These are phyloP conservation scores for Podotricha telesiphe DNA, from an alignment of 2,888 invertebrate genomes.

Conservation along the genomic window DNA sequence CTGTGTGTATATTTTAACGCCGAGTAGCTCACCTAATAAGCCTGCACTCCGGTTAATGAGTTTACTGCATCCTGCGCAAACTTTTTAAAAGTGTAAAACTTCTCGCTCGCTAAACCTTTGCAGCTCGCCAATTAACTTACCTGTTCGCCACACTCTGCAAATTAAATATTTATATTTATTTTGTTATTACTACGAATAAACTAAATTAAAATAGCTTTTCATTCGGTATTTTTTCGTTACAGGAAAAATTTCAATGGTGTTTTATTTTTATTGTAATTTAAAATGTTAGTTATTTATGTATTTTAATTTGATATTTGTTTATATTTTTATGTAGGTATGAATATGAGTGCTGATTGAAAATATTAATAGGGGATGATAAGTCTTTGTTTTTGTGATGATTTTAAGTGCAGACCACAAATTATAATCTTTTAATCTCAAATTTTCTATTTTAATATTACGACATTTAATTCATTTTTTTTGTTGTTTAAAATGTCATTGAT, in stretches of 20 bases:
- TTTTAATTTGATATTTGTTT: neutral
- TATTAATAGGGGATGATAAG: no score
- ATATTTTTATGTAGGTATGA: neutral
- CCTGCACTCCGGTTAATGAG: conserved; percentile 76
- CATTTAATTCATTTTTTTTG: no score
- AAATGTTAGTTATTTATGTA: neutral
- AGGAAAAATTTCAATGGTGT: conserved; percentile 16
- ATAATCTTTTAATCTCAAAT: no score
- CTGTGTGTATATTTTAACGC: conserved; percentile 25
- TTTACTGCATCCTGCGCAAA: conserved; percentile 72
- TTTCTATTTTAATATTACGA: no score
- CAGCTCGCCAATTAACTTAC: conserved; percentile 69
- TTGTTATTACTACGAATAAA: conserved; percentile 38
- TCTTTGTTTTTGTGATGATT: no score
- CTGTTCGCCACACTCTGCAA: conserved; percentile 51
- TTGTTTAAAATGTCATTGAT: no score
- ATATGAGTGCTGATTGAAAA: no score
- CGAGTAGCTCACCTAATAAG: conserved; percentile 63
- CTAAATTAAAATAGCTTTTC: conserved; percentile 36
- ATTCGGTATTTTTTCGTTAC: conserved; percentile 23
- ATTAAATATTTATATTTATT: conserved; percentile 56
- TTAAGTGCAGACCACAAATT: no score
- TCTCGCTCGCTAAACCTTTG: conserved; percentile 62
- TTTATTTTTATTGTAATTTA: conserved; percentile 1
- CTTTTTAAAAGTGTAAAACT: conserved; percentile 73